phyloP scores from a whole-genome alignment of 2,888 invertebrate species.

The Orchesella flavescens region DNA sequence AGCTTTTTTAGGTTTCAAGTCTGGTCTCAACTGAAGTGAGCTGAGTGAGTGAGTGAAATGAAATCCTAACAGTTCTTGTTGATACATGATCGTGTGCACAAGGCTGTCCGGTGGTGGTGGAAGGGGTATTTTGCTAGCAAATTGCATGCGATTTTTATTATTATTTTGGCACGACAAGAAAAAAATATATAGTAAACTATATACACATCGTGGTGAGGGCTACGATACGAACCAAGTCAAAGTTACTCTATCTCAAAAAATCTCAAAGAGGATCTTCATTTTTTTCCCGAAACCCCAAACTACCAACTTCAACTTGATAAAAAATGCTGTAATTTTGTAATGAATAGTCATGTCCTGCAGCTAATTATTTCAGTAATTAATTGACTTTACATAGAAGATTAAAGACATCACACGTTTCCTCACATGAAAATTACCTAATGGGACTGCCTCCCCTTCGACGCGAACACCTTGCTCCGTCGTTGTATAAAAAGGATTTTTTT shows the following conservation, averaged over 20 bases:
- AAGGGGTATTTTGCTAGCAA: neutral
- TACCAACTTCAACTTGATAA: too few relatives aligned
- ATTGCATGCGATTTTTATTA: slow-evolving; percentile 17
- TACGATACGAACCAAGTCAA: too few relatives aligned
- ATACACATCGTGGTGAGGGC: too few relatives aligned
- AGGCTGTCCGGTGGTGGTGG: neutral
- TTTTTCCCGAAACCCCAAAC: too few relatives aligned
- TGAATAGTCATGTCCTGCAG: slow-evolving; percentile 33
- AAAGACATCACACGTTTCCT: slow-evolving; percentile 45
- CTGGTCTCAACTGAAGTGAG: neutral
- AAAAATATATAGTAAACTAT: neutral
- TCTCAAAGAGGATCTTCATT: too few relatives aligned
- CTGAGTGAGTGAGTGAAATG: neutral
- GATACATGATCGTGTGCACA: slow-evolving; percentile 1
- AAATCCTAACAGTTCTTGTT: slow-evolving; percentile 51
- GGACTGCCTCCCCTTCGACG: neutral
- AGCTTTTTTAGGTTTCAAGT: slow-evolving; percentile 1
- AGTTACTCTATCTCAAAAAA: too few relatives aligned
- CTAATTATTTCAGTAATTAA: slow-evolving; percentile 56
- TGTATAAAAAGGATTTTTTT: neutral
- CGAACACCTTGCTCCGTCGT: neutral
- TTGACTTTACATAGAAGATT: slow-evolving; percentile 53
- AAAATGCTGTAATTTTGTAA: slow-evolving; percentile 2
- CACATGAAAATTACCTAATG: slow-evolving; percentile 21
- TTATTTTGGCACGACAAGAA: slow-evolving; percentile 24